A percentile compares a stretch with the other conserved stretches of the same genome.
Conservation (phyloP, 2,797 vertebrate genomes). For the Tarsius wallacei region DNA sequence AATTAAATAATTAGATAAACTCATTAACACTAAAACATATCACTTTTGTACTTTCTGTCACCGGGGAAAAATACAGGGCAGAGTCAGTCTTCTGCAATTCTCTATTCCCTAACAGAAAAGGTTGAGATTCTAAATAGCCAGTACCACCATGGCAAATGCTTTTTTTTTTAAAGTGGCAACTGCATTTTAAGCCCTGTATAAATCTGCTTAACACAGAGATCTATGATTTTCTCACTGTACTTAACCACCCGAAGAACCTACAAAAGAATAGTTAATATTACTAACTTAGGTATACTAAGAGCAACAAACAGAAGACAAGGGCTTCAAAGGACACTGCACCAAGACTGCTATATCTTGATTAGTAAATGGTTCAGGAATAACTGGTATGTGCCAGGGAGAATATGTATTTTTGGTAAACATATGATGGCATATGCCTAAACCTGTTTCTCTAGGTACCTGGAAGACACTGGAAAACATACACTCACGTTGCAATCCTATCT, state of each 20-base stretch:
- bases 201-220: not conserved
- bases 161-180: not conserved
- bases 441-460: not conserved
- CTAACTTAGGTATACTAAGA: not conserved
- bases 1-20: slow-evolving; percentile 43
- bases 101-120: slow-evolving; percentile 9
- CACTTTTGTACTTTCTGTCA: slow-evolving; percentile 55
- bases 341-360: not conserved
- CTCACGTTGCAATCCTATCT: not conserved
- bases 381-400: not conserved
- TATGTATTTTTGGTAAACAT: not conserved
- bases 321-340: not conserved
- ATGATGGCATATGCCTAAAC: not conserved
- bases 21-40: slow-evolving; percentile 28
- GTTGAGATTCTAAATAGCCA: not conserved
- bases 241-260: not conserved
- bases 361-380: not conserved
- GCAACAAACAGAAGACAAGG: not conserved
- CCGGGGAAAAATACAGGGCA: not conserved
- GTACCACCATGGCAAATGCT: not conserved
- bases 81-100: not conserved
- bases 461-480: not conserved
- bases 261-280: not conserved
- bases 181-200: not conserved
- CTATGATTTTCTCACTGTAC: not conserved